Evolutionary conservation across 2,888 invertebrate species (phyloP).

Genomic region (Noctua janthina): DNA sequence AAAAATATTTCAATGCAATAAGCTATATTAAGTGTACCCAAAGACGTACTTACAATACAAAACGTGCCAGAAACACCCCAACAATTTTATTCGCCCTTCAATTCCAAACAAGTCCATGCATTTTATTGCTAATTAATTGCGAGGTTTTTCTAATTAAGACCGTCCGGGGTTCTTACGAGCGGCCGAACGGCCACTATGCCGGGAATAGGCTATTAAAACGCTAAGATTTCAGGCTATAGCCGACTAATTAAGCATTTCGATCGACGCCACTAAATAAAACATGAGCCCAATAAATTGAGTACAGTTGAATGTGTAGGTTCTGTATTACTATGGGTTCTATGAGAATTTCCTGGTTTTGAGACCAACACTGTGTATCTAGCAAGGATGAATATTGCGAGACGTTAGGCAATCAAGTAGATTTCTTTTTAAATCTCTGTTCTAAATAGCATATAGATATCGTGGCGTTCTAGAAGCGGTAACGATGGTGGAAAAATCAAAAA

Average conservation of each 20-base stretch:
- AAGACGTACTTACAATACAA: background rate
- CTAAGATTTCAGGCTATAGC: conserved; percentile 58
- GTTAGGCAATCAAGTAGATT: background rate
- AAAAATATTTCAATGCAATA: background rate
- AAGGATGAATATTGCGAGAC: background rate
- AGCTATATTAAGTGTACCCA: background rate
- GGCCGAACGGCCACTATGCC: conserved; percentile 51
- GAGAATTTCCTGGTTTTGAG: background rate
- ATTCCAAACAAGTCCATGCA: conserved; percentile 42
- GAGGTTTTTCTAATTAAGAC: conserved; percentile 65
- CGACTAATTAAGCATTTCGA: conserved; percentile 57
- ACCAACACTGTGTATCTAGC: background rate
- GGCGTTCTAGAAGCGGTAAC: background rate
- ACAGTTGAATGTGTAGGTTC: conserved; percentile 19
- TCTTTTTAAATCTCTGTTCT: background rate
- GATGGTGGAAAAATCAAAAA: background rate
- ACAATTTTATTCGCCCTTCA: conserved; percentile 23
- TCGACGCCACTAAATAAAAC: conserved; percentile 56
- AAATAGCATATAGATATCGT: background rate
- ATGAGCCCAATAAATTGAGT: conserved; percentile 50
- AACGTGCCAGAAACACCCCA: conserved; percentile 4
- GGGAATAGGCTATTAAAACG: conserved; percentile 61
- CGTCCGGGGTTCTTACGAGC: conserved; percentile 44
- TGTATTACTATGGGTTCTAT: background rate
- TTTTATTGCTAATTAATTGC: conserved; percentile 62